Evolutionary conservation across 2,888 invertebrate genomes (phyloP).

Genomic region (Cylloceria caligata): DNA sequence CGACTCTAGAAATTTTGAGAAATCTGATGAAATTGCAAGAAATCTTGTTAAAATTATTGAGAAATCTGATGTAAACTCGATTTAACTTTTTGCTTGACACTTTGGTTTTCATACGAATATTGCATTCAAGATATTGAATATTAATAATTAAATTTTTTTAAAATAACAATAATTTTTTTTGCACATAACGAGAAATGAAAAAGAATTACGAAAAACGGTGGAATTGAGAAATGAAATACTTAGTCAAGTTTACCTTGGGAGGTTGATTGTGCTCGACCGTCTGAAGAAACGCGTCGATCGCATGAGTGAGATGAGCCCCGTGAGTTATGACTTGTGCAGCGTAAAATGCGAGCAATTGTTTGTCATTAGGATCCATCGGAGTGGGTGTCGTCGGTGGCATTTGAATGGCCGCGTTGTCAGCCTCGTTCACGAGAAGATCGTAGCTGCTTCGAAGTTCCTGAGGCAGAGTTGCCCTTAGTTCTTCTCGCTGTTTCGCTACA

Average conservation of each 20-base stretch:
- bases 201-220: constrained; percentile 16
- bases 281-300: constrained; percentile 96
- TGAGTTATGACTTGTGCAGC: constrained; percentile 94
- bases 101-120: no score
- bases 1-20: no score
- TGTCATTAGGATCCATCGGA: constrained; percentile 90
- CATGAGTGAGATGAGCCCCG: constrained; percentile 93
- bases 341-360: constrained; percentile 94
- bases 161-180: not conserved
- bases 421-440: constrained; percentile 91
- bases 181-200: not conserved
- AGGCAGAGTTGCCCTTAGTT: constrained; percentile 90
- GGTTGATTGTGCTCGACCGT: constrained; percentile 97
- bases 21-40: no score
- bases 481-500: constrained; percentile 90
- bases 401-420: constrained; percentile 87
- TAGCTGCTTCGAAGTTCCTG: constrained; percentile 91
- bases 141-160: no score
- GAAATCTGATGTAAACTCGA: no score
- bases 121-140: no score
- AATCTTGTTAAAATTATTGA: no score
- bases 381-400: constrained; percentile 83
- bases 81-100: no score
- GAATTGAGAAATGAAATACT: not conserved
- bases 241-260: constrained; percentile 90